Evolutionary conservation across 2,797 vertebrate genomes (phyloP).

Genomic region (Danio tinwini): DNA sequence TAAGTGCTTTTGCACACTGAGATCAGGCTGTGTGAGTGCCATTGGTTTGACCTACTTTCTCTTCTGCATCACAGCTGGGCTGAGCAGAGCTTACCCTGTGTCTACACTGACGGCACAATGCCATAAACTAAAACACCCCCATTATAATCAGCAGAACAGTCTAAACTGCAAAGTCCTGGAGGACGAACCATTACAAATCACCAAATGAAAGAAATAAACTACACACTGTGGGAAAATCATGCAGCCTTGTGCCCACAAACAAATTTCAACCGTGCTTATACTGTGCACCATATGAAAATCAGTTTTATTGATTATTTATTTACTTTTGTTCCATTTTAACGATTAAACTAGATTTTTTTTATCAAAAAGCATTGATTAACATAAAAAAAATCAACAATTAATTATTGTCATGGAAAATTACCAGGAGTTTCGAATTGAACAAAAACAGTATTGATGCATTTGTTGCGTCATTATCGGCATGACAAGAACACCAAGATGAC

Average conservation of each 20-base stretch:
- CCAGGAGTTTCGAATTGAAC: no score
- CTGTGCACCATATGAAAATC: no score
- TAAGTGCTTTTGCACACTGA: slow-evolving; percentile 44
- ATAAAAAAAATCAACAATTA: no score
- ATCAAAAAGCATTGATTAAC: no score
- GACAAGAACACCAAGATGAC: no score
- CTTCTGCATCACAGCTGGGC: slow-evolving; percentile 74
- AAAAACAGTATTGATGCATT: no score
- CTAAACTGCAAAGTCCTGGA: not conserved
- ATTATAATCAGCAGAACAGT: not conserved
- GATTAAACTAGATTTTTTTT: no score
- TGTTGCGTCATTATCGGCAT: no score
- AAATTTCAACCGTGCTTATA: not conserved
- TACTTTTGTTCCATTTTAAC: no score
- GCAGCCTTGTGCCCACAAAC: not conserved
- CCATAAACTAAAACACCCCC: not conserved
- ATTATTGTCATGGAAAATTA: no score
- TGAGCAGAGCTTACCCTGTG: slow-evolving; percentile 47
- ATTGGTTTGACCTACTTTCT: slow-evolving; percentile 77
- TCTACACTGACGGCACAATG: not conserved
- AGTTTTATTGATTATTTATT: no score
- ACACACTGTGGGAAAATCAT: not conserved
- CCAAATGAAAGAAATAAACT: not conserved
- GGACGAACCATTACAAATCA: not conserved
- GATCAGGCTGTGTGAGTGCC: slow-evolving; percentile 10